These are phyloP conservation scores for Athene noctua DNA, from an alignment of 2,113 vertebrate species.

Conservation along the genomic window DNA sequence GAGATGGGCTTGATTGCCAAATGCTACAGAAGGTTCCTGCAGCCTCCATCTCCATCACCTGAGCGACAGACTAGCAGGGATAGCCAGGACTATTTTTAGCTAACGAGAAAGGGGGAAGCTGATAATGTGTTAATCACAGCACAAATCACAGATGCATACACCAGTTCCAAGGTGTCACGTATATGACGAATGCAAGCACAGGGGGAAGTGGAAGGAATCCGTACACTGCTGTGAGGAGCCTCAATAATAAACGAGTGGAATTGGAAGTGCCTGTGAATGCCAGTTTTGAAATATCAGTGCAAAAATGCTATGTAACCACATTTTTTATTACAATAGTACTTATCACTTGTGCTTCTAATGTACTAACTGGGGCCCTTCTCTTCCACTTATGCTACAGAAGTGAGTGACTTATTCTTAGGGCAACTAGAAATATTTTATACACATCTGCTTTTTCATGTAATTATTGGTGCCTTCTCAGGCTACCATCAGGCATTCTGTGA, in stretches of 20 bases:
- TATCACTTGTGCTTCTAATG: background rate
- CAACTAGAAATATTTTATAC: background rate
- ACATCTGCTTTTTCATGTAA: background rate
- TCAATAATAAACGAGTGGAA: conserved; percentile 65
- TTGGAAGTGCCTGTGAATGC: conserved; percentile 19
- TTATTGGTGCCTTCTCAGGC: background rate
- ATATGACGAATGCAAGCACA: conserved; percentile 67
- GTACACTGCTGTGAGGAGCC: conserved; percentile 56
- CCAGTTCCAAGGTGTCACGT: conserved; percentile 62
- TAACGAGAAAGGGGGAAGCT: conserved; percentile 54
- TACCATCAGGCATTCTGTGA: background rate
- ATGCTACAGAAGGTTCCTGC: conserved; percentile 58
- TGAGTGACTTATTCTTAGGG: background rate
- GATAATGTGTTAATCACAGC: conserved; percentile 70
- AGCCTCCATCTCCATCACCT: conserved; percentile 63
- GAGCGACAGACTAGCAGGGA: conserved; percentile 61
- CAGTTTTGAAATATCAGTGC: conserved; percentile 36
- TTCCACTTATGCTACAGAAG: background rate
- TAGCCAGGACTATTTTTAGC: conserved; percentile 67
- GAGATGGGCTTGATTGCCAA: conserved; percentile 41
- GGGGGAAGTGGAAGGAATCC: conserved; percentile 60
- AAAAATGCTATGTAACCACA: conserved; percentile 14
- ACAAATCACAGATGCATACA: conserved; percentile 46
- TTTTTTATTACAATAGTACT: background rate
- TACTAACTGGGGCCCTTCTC: background rate